Evolutionary conservation across 2,888 invertebrate species (phyloP).

Genomic region (Macrophya alboannulata): DNA sequence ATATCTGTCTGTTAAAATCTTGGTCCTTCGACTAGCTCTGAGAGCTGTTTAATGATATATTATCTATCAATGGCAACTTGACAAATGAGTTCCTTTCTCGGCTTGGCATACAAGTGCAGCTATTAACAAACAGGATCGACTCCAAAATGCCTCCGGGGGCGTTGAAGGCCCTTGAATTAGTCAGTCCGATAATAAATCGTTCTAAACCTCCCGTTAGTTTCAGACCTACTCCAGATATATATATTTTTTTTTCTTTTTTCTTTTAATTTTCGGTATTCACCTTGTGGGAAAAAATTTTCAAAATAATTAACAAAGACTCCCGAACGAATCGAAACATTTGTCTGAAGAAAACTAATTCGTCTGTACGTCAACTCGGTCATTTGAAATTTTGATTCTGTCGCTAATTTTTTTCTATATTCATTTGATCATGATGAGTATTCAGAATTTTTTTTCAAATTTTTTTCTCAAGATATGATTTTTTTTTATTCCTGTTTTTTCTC

Average conservation of each 20-base stretch:
- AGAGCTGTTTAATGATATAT: constrained; percentile 35
- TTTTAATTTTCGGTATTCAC: constrained; percentile 13
- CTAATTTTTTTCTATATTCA: background rate
- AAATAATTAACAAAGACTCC: background rate
- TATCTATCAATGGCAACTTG: constrained; percentile 43
- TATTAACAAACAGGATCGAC: constrained; percentile 51
- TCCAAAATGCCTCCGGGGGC: constrained; percentile 38
- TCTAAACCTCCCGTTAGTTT: constrained; percentile 22
- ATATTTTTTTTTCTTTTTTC: background rate
- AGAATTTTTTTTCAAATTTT: background rate
- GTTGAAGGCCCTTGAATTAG: constrained; percentile 37
- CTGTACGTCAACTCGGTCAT: background rate
- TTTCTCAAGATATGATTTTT: too few relatives aligned
- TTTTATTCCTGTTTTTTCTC: too few relatives aligned
- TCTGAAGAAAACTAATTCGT: background rate
- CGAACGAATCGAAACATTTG: background rate
- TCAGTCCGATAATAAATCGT: constrained; percentile 43
- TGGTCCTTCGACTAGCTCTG: background rate
- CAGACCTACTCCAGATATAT: background rate
- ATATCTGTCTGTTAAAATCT: constrained; percentile 10
- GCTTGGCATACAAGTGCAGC: constrained; percentile 38
- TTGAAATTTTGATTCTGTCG: background rate
- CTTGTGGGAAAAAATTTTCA: background rate
- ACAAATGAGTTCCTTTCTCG: constrained; percentile 41
- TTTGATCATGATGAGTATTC: background rate